phyloP scores from a whole-genome alignment of 1,140 invertebrate genomes.

The Apocrypta bakeri region DNA sequence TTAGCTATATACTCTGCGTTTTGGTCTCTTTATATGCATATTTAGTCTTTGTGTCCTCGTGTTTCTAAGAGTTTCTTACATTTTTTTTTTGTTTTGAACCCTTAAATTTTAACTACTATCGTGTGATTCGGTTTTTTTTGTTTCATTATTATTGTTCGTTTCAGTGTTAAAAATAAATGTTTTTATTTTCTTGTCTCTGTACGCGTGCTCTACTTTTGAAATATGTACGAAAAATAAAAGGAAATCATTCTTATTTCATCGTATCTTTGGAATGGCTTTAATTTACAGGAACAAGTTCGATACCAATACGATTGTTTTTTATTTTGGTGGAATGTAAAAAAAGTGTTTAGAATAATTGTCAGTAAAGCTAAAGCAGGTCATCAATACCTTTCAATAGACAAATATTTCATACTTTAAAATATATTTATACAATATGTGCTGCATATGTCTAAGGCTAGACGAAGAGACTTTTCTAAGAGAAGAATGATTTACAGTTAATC shows the following conservation, averaged over 20 bases:
- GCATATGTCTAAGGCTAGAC: neutral
- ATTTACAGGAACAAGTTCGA: neutral
- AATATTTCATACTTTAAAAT: neutral
- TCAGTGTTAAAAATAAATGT: neutral
- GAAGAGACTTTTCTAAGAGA: no score
- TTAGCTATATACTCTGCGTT: neutral
- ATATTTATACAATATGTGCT: neutral
- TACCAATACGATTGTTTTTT: neutral
- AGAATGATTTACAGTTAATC: no score
- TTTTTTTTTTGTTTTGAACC: neutral
- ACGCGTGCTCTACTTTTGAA: no score
- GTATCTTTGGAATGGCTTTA: neutral
- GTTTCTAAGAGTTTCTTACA: slow-evolving; percentile 6
- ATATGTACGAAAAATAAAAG: neutral
- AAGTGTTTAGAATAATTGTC: neutral
- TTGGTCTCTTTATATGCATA: slow-evolving; percentile 35
- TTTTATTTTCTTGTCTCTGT: no score
- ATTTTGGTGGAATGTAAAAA: neutral
- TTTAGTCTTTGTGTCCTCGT: slow-evolving; percentile 38
- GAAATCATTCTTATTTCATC: neutral
- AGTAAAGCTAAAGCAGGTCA: neutral
- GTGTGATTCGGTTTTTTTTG: neutral
- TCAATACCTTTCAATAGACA: neutral
- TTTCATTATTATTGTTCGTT: slow-evolving; percentile 10
- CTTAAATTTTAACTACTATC: slow-evolving; percentile 5